Evolutionary conservation across 1,140 invertebrate genomes (phyloP).

Genomic region (Centruroides vittatus): DNA sequence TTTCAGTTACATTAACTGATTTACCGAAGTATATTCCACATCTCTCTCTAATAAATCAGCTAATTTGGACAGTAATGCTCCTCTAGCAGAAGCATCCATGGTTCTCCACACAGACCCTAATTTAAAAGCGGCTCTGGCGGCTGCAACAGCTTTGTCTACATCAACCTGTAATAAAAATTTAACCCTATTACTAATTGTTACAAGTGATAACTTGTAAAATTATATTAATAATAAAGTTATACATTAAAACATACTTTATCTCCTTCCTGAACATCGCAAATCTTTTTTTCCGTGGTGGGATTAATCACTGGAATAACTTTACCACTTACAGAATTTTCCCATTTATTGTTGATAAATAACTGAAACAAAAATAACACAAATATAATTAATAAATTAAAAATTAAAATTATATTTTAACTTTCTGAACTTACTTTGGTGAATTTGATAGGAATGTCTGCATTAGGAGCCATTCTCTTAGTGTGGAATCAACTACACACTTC

Average conservation of each 20-base stretch:
- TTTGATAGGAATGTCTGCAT: too few relatives aligned
- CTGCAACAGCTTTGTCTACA: conserved; percentile 31
- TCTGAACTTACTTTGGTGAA: too few relatives aligned
- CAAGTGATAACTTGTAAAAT: too few relatives aligned
- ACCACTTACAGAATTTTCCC: conserved; percentile 29
- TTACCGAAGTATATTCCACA: conserved; percentile 24
- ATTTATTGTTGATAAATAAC: conserved; percentile 43
- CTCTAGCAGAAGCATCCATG: conserved; percentile 31
- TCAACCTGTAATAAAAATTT: conserved; percentile 18
- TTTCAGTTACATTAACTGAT: too few relatives aligned
- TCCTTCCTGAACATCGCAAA: conserved; percentile 35
- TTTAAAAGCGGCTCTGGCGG: conserved; percentile 25
- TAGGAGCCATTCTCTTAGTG: too few relatives aligned
- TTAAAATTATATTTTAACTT: too few relatives aligned
- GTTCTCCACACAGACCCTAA: conserved; percentile 30
- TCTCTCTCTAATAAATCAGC: conserved; percentile 18
- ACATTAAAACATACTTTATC: conserved; percentile 25
- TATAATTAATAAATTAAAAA: too few relatives aligned
- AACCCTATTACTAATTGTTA: too few relatives aligned
- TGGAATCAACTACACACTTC: too few relatives aligned
- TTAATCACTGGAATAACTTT: conserved; percentile 37
- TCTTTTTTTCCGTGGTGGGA: conserved; percentile 32
- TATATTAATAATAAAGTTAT: too few relatives aligned
- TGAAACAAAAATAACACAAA: conserved; percentile 13
- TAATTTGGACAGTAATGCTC: conserved; percentile 24